These are phyloP conservation scores for Coptotermes formosanus DNA, from an alignment of 1,140 invertebrate species.

Conservation along the genomic window DNA sequence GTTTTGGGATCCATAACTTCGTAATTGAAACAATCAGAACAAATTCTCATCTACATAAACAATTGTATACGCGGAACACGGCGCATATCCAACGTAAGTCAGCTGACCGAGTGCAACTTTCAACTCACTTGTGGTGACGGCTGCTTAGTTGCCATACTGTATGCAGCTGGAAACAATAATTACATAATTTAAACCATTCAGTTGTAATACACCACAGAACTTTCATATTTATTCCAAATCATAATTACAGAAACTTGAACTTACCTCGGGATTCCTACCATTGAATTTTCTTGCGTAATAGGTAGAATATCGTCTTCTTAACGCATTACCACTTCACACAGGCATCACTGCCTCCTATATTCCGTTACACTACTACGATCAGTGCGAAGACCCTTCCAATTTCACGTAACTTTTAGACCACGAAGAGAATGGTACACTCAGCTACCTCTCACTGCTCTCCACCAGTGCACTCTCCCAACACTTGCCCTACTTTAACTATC, in stretches of 20 bases:
- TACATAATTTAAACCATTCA: neutral
- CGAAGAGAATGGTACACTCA: neutral
- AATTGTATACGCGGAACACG: neutral
- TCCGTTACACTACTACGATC: neutral
- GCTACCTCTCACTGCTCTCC: neutral
- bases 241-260: neutral
- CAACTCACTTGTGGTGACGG: neutral
- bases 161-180: neutral
- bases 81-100: neutral
- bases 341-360: neutral
- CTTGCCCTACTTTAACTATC: neutral
- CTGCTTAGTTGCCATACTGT: constrained; percentile 10
- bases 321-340: neutral
- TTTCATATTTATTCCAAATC: neutral
- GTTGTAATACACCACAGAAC: neutral
- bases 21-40: neutral
- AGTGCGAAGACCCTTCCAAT: neutral
- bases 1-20: neutral
- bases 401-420: neutral
- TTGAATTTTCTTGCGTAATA: neutral
- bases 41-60: neutral
- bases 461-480: neutral
- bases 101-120: constrained; percentile 9
- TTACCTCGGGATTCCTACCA: neutral
- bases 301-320: neutral